Percentiles rank a stretch among this genome's conserved stretches.
These are phyloP conservation scores for Synanthedon formicaeformis DNA, from an alignment of 2,888 invertebrate species.

Conservation along the genomic window DNA sequence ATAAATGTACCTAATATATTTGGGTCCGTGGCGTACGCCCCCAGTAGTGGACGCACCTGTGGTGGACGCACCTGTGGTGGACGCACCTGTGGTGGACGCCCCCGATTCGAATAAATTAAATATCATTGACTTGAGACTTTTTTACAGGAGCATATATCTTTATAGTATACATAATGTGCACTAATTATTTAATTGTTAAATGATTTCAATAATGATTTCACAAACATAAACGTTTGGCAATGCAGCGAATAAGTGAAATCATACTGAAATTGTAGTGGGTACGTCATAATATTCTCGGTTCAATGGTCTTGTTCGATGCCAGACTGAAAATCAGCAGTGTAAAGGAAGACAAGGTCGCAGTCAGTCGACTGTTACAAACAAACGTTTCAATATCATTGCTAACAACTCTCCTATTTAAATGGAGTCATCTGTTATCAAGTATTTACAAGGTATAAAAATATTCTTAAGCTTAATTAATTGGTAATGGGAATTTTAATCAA, in stretches of 20 bases:
- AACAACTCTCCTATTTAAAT: conserved; percentile 12
- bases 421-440: conserved; percentile 2
- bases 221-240: conserved; percentile 28
- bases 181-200: conserved; percentile 26
- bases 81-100: no score
- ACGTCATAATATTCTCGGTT: conserved; percentile 41
- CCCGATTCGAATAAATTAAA: no score
- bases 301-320: conserved; percentile 38
- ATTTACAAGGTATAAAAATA: conserved; percentile 6
- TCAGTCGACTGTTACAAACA: conserved; percentile 43
- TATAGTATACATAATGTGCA: not conserved
- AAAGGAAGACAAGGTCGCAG: conserved; percentile 53
- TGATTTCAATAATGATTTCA: conserved; percentile 34
- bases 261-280: conserved; percentile 28
- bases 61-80: no score
- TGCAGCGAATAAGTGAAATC: conserved; percentile 50
- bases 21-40: no score
- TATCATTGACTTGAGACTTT: no score
- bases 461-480: no score
- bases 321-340: conserved; percentile 39
- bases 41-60: no score
- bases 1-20: no score
- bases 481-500: no score
- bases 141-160: no score
- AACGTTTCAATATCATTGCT: conserved; percentile 36